A percentile compares a stretch with the other conserved stretches of the same genome.
These are phyloP conservation scores for Pheosia gnoma DNA, from an alignment of 2,888 invertebrate species.

Conservation along the genomic window DNA sequence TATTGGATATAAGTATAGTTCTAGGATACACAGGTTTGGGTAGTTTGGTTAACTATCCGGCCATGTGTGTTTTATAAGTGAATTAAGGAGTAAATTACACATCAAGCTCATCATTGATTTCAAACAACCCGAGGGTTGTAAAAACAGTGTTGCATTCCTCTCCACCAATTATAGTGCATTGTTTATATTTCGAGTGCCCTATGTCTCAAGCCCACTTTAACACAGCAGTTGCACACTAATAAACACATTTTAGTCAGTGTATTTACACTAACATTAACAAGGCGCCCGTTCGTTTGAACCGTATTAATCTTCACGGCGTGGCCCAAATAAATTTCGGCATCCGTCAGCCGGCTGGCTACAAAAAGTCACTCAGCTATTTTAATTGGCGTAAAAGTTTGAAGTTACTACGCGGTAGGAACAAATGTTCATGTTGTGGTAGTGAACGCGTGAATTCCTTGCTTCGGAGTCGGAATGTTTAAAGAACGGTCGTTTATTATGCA, in stretches of 20 bases:
- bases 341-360: slow-evolving; percentile 66
- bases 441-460: slow-evolving; percentile 16
- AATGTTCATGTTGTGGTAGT: slow-evolving; percentile 65
- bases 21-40: too few species aligned
- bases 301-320: slow-evolving; percentile 71
- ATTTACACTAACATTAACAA: slow-evolving; percentile 71
- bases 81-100: too few species aligned
- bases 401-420: slow-evolving; percentile 57
- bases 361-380: slow-evolving; percentile 79
- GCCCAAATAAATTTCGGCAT: slow-evolving; percentile 71
- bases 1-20: too few species aligned
- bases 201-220: slow-evolving; percentile 46
- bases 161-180: slow-evolving; percentile 65
- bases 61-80: not conserved
- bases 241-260: slow-evolving; percentile 69
- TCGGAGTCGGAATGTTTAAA: not conserved
- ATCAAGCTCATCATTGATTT: slow-evolving; percentile 45
- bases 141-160: slow-evolving; percentile 56
- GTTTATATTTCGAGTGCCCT: slow-evolving; percentile 64
- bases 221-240: slow-evolving; percentile 63
- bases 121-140: slow-evolving; percentile 36
- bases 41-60: too few species aligned
- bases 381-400: slow-evolving; percentile 77
- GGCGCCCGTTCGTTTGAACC: slow-evolving; percentile 67
- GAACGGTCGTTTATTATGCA: not conserved